Conservation (phyloP, 2,113 vertebrate genomes). For the Ondatra zibethicus region DNA sequence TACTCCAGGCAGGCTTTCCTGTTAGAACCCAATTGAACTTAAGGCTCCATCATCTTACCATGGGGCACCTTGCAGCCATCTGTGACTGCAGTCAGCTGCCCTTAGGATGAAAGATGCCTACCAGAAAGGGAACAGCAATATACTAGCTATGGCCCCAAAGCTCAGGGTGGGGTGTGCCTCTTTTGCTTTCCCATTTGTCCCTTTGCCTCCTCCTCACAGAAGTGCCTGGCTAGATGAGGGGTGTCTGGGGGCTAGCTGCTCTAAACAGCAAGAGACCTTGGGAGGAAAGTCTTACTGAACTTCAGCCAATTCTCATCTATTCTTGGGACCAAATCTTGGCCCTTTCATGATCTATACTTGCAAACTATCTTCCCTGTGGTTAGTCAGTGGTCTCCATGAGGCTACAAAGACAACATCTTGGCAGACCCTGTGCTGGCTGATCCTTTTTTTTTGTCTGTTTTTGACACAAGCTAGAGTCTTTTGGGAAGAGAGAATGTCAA, state of each 20-base stretch:
- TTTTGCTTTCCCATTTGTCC: accelerated
- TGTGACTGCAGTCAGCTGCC: background rate
- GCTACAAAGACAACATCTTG: background rate
- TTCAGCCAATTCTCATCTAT: background rate
- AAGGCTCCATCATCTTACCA: accelerated
- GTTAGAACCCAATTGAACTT: background rate
- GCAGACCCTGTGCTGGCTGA: background rate
- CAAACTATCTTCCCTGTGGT: background rate
- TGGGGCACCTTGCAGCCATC: too few relatives aligned
- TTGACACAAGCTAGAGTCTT: background rate
- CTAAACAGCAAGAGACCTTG: background rate
- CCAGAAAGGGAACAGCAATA: too few relatives aligned
- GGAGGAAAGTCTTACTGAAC: background rate
- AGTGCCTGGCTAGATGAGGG: too few relatives aligned
- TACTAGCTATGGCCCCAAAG: background rate
- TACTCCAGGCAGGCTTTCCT: background rate
- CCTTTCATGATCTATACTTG: background rate
- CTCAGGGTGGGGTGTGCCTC: accelerated
- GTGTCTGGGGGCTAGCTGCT: background rate
- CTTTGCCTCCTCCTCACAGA: background rate
- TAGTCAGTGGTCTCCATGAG: background rate
- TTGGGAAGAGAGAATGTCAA: background rate
- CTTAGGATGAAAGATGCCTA: background rate
- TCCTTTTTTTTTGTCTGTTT: background rate
- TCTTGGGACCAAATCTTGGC: background rate